phyloP scores from a whole-genome alignment of 2,888 invertebrate genomes.

The Trisateles emortualis region DNA sequence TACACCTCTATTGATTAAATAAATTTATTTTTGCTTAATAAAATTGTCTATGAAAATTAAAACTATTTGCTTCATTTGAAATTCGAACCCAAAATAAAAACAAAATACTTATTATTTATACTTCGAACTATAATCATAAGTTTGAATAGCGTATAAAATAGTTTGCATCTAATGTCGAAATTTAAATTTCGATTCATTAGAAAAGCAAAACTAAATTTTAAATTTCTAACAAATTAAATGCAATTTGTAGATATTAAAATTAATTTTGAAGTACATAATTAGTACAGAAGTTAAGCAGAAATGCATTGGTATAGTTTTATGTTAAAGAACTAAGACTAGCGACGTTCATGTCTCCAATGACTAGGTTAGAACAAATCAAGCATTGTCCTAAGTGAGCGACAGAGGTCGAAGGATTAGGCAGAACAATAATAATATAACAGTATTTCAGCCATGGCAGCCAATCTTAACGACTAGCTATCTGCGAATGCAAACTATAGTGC shows the following conservation, averaged over 20 bases:
- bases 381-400: slow-evolving; percentile 5
- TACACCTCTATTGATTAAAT: slow-evolving; percentile 53
- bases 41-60: slow-evolving; percentile 26
- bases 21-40: slow-evolving; percentile 25
- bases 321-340: slow-evolving; percentile 61
- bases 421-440: slow-evolving; percentile 1
- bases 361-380: slow-evolving; percentile 66
- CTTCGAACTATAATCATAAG: slow-evolving; percentile 5
- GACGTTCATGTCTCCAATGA: slow-evolving; percentile 59
- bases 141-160: slow-evolving; percentile 6
- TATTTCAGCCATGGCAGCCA: no score
- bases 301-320: slow-evolving; percentile 62
- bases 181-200: slow-evolving; percentile 14
- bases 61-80: slow-evolving; percentile 20
- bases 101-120: slow-evolving; percentile 22
- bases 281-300: slow-evolving; percentile 62
- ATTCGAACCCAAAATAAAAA: slow-evolving; percentile 15
- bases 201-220: slow-evolving; percentile 19
- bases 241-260: slow-evolving; percentile 36
- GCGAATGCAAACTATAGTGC: no score
- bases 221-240: slow-evolving; percentile 37
- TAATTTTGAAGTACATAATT: slow-evolving; percentile 46
- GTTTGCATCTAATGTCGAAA: background rate
- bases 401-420: no score
- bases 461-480: no score